Base-by-base conservation (phyloP, 2,888 invertebrate genomes). In the Dermolepida albohirtum region DNA sequence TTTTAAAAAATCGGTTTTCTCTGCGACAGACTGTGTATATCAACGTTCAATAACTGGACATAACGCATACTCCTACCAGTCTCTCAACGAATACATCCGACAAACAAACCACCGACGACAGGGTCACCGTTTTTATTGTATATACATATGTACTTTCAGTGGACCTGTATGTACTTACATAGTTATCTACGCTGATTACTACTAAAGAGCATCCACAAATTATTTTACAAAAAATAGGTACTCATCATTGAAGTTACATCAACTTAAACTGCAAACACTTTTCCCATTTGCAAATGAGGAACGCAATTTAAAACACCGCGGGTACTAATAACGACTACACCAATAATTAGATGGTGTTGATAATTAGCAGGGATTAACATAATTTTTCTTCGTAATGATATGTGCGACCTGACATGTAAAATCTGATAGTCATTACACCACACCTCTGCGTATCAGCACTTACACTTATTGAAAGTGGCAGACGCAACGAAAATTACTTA, bases 311-410 rank as follows among this genome's bases (percentile, higher is more conserved):
- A 59, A 59, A 50, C 59, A 50, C 66, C 57, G 66, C 66, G 50
- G 66, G 66, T 59, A 66, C 59, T 59, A 66, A 66, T 50, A 66
- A 66, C 40, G 57, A 66, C 50, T 27, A 16, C 50, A 14, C 39
- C 59, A 40, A 40, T 66, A 66, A 66, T 66, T 66, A 66, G 66
- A 59, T 41, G 50, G 50, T 40, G 22, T 16, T 22, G 66, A 66
- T 66, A 66, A 66, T 66, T 66, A 66, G 43, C 43, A 14, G 1
- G 17, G 59, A 57, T 66, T 57, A 66, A 59, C 66, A 66, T 66
- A 66, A 66, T 66, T 51, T 41, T 57, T 34, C 40, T 52, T 12
- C 17, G 22, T 34, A 41, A 59, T 66, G 59, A 59, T 66, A 66
- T 66, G 57, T 57, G 14, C 50, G 40, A 40, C 22, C 57, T 66